These are phyloP conservation scores for Melinopterus prodromus DNA, from an alignment of 2,888 invertebrate species.

Conservation along the genomic window DNA sequence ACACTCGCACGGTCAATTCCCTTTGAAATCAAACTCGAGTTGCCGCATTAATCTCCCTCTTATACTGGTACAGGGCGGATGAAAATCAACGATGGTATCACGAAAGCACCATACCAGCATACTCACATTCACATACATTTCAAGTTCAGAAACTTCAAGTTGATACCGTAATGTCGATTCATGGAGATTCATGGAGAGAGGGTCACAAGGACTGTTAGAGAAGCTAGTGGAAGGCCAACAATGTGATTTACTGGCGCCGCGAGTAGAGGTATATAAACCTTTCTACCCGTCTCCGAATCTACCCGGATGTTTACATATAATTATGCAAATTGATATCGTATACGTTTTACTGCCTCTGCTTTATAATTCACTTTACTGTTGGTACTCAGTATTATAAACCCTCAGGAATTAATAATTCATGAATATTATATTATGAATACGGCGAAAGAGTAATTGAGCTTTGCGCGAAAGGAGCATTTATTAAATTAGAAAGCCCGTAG, in stretches of 20 bases:
- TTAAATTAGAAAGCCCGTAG: no score
- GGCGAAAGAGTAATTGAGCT: no score
- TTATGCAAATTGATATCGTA: conserved; percentile 4
- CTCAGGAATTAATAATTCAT: neutral
- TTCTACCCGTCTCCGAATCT: neutral
- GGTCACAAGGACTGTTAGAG: neutral
- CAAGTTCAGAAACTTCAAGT: neutral
- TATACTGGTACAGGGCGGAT: neutral
- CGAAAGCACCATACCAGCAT: neutral
- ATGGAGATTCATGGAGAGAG: neutral
- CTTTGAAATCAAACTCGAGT: neutral
- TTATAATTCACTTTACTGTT: neutral
- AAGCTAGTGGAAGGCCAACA: neutral
- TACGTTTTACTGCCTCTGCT: neutral
- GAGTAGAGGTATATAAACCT: neutral
- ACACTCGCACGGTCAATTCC: neutral
- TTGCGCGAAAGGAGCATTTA: no score
- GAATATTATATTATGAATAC: neutral
- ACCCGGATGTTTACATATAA: neutral
- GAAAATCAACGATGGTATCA: neutral
- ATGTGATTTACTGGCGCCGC: neutral
- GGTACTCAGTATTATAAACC: neutral
- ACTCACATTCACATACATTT: neutral
- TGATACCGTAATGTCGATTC: neutral
- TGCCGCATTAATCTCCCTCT: neutral